Evolutionary conservation across 2,113 vertebrate genomes (phyloP), one percentile per base, ranked within the genome.

Genomic region (Prietella phreatophila): DNA sequence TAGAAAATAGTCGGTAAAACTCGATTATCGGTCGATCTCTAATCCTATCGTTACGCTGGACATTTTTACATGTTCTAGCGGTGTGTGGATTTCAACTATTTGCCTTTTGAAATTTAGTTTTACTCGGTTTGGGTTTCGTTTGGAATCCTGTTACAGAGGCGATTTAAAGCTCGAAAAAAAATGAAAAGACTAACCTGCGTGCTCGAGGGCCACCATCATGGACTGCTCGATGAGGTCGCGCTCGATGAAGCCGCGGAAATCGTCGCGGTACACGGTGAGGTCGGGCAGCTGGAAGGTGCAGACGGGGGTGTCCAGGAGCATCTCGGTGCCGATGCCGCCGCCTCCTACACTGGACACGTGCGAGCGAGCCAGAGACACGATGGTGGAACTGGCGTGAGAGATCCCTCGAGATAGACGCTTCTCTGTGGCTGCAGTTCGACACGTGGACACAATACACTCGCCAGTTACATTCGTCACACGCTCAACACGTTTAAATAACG

Each of bases 271-370:
- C 39, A 97, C 93, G 0, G 97, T 99, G 93, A 99, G 97, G 94
- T 99, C 98, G 0, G 98, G 98, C 84, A 99, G 96, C 94, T 99
- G 98, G 95, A 99, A 99, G 89, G 98, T 99, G 95, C 97, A 99
- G 83, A 99, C 92, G 5, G 98, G 98, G 84, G 96, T 99, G 94
- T 99, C 98, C 94, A 97, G 95, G 25, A 97, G 96, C 0, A 95
- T 96, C 36, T 99, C 97, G 3, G 79, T 93, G 87, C 90, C 92
- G n/a, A 94, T 94, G 81, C 96, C 92, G 55, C 96, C 91, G 36
- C 96, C 92, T 58, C 96, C 96, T 0, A 96, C 96, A 95, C 94
- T 97, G 90, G 97, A 98, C 88, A 99, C 96, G 0, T 99, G 97
- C 25, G 97, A 98, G 0, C 97, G 97, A 0, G 98, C 97, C 94